Evolutionary conservation across 2,797 vertebrate species (phyloP).

Genomic region (Ciconia nigra): DNA sequence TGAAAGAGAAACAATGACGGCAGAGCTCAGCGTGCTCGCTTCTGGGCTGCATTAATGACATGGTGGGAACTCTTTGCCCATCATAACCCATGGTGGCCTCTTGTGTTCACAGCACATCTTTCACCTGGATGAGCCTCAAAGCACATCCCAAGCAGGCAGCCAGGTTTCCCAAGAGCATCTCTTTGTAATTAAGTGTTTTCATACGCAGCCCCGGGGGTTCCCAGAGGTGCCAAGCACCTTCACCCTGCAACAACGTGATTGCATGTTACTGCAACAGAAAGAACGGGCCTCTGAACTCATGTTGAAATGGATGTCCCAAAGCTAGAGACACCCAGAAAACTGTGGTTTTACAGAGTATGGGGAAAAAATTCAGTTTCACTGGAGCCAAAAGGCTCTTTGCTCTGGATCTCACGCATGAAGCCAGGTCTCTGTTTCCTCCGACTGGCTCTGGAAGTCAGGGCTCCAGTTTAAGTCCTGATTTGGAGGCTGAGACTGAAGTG

Average conservation of each 20-base stretch:
- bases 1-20: background rate
- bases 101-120: background rate
- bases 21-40: background rate
- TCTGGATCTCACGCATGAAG: background rate
- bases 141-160: background rate
- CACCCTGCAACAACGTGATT: background rate
- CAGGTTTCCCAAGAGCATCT: background rate
- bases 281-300: background rate
- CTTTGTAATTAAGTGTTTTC: background rate
- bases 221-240: background rate
- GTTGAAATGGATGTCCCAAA: background rate
- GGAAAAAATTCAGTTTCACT: background rate
- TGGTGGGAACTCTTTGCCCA: background rate
- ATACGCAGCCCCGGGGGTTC: background rate
- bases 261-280: background rate
- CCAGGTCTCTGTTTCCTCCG: background rate
- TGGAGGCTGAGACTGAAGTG: background rate
- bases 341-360: background rate
- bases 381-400: background rate
- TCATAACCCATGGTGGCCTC: rapidly evolving
- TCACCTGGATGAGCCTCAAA: background rate
- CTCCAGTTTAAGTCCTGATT: background rate
- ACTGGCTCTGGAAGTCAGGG: background rate
- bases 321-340: background rate
- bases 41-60: background rate